Evolutionary conservation across 2,888 invertebrate species (phyloP), one percentile per base, ranked within the genome.

Genomic region (Amiota communis): DNA sequence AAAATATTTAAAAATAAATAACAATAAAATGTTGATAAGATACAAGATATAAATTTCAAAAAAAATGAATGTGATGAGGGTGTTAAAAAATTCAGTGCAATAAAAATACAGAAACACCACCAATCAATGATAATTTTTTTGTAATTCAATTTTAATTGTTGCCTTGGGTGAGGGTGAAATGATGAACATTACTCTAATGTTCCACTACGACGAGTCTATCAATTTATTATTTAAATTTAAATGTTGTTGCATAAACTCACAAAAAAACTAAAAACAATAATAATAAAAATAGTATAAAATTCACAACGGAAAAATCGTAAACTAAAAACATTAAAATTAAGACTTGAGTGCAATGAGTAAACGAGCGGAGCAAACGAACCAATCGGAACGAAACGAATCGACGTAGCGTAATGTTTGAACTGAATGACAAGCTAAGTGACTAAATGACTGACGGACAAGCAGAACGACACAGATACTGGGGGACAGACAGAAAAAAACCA

Each of bases 381-480:
- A 70, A 68, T 67, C 68, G 75, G 81, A 77, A 70, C 74, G 78
- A 65, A 72, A 70, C 36, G 69, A 59, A n/a, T n/a, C n/a, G n/a
- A n/a, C n/a, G 51, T 53, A 71, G 65, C 71, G 36, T 36, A 36
- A 36, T 36, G 36, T 36, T 36, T 36, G 36, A 36, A 36, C 36
- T 36, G 36, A 36, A 70, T 61, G 59, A 72, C 70, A 59, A 49
- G 53, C 74, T 23, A 3, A 23, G 23, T 23, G 23, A 23, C 23
- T 76, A 74, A 53, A 23, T 23, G 23, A 70, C 74, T 76, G 63
- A 72, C 70, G 46, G 69, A 59, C 36, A 36, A 36, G 6, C 36
- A 36, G 36, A 36, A 36, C 8, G 36, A 36, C 36, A 36, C 36
- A 36, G 36, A 36, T n/a, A n/a, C 36, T 53, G 67, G 61, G 70